Percentiles rank a stretch among this genome's conserved stretches.
Conservation (phyloP, 1,140 invertebrate genomes). For the Anastrepha obliqua region DNA sequence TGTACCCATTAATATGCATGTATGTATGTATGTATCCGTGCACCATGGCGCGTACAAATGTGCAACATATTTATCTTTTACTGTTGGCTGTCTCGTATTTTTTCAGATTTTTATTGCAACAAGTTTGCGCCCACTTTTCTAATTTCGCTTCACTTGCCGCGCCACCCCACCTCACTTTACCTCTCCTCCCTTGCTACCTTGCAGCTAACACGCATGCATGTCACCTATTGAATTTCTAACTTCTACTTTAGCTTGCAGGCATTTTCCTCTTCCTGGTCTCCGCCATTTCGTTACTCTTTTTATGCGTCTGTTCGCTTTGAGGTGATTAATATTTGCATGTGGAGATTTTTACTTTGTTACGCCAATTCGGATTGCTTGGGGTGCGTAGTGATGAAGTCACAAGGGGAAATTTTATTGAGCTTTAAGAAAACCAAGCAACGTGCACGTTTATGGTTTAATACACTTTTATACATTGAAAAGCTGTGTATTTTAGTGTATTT, state of each 20-base stretch:
- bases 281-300: not conserved
- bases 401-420: too few species aligned
- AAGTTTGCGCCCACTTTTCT: slow-evolving; percentile 24
- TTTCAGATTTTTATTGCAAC: slow-evolving; percentile 5
- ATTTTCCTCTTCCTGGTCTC: not conserved
- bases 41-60: not conserved
- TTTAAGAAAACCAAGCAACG: too few species aligned
- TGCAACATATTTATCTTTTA: not conserved
- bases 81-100: not conserved
- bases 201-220: not conserved
- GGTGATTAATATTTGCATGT: slow-evolving; percentile 1
- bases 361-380: not conserved
- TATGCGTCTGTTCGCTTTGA: not conserved
- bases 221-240: not conserved
- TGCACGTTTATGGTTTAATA: too few species aligned
- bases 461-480: too few species aligned
- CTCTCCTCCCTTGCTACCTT: too few species aligned
- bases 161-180: not conserved
- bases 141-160: not conserved
- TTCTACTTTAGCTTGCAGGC: not conserved
- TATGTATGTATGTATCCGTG: not conserved
- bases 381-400: too few species aligned
- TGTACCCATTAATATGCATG: too few species aligned
- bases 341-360: not conserved
- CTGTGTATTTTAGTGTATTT: too few species aligned